These are phyloP conservation scores for Taphrorychus bicolor DNA, from an alignment of 2,888 invertebrate species.

Conservation along the genomic window DNA sequence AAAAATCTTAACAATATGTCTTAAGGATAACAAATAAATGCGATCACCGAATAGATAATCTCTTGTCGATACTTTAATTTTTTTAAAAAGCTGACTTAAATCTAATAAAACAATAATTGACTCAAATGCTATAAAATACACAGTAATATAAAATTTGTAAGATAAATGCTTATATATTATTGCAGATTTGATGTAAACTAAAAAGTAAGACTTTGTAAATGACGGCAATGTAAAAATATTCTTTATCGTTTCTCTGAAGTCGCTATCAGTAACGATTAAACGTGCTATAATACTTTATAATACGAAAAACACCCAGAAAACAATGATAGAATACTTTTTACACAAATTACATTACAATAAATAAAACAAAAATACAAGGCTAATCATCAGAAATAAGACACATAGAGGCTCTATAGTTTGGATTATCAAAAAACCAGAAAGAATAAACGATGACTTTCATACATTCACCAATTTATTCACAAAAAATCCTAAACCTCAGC, in stretches of 20 bases:
- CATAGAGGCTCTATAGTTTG: no score
- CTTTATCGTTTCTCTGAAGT: neutral
- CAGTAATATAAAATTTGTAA: no score
- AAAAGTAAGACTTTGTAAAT: no score
- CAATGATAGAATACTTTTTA: neutral
- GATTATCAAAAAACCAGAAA: no score
- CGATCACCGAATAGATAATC: neutral
- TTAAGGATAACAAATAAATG: conserved; percentile 11
- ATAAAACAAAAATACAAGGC: neutral
- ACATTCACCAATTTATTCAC: no score
- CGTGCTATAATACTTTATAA: neutral
- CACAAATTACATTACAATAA: conserved; percentile 1
- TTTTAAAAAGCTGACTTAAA: no score
- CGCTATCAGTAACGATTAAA: neutral
- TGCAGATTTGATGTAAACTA: no score
- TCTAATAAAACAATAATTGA: neutral
- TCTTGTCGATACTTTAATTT: neutral
- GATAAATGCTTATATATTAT: neutral
- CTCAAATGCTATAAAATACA: neutral
- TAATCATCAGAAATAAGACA: no score
- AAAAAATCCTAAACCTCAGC: no score
- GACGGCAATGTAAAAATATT: no score
- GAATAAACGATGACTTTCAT: no score
- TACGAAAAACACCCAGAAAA: neutral
- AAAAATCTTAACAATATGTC: neutral